Percentiles rank a stretch among this genome's conserved stretches.
Evolutionary conservation across 92 coral and sea anemone genomes (phyloP).

Genomic region (Meandrina meandrites): DNA sequence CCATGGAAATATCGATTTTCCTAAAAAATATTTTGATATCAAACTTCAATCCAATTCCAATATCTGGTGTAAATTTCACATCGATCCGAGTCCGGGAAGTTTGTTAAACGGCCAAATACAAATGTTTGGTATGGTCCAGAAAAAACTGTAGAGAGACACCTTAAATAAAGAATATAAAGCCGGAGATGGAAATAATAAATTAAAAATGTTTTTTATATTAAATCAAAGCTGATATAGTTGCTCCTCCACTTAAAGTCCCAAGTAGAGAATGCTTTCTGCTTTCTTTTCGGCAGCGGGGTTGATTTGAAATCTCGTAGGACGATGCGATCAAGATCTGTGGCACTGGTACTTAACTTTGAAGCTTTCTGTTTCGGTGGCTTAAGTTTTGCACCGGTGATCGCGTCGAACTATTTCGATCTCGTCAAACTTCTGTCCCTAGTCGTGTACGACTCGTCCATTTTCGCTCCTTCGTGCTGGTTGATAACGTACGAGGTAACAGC

Average conservation of each 20-base stretch:
- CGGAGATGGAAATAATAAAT: not conserved
- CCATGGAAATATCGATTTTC: no score
- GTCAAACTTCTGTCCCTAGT: conserved; percentile 56
- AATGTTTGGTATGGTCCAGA: no score
- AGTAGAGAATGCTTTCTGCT: conserved; percentile 84
- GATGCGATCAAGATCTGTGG: conserved; percentile 68
- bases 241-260: conserved; percentile 91
- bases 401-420: conserved; percentile 76
- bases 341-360: conserved; percentile 71
- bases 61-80: no score
- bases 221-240: conserved; percentile 88
- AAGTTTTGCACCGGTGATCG: conserved; percentile 51
- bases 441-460: conserved; percentile 52
- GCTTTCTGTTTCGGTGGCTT: conserved; percentile 48
- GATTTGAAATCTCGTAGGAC: conserved; percentile 53
- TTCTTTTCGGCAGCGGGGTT: conserved; percentile 66
- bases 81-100: no score
- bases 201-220: conserved; percentile 30
- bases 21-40: no score
- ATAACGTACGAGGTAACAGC: conserved; percentile 78
- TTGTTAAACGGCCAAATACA: no score
- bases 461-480: conserved; percentile 69
- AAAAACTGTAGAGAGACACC: no score
- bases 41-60: no score
- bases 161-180: not conserved